Evolutionary conservation across 1,140 invertebrate genomes (phyloP).

Genomic region (Neodiprion fabricii): DNA sequence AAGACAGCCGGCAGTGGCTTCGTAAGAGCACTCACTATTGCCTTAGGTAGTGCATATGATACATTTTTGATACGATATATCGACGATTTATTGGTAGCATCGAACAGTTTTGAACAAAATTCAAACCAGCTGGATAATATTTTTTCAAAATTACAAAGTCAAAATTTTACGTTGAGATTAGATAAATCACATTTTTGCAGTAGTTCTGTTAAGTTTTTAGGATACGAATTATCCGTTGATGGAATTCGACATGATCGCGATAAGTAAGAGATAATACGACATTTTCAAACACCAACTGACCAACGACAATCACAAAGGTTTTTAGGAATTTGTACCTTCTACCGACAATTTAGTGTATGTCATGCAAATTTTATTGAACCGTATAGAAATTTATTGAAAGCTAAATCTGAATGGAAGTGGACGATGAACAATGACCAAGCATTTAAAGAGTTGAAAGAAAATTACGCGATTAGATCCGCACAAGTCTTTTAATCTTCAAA

Average conservation of each 20-base stretch:
- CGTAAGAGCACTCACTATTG: too few relatives aligned
- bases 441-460: slow-evolving; percentile 25
- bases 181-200: slow-evolving; percentile 19
- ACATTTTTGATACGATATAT: too few relatives aligned
- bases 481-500: slow-evolving; percentile 22
- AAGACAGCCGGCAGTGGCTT: too few relatives aligned
- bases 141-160: slow-evolving; percentile 9
- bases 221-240: slow-evolving; percentile 4
- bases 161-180: slow-evolving; percentile 21
- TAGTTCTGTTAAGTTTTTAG: slow-evolving; percentile 22
- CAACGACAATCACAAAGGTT: slow-evolving; percentile 25
- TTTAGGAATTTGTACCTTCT: slow-evolving; percentile 29
- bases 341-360: slow-evolving; percentile 23
- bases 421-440: slow-evolving; percentile 8
- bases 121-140: background rate
- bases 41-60: too few relatives aligned
- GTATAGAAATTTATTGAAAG: slow-evolving; percentile 23
- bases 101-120: too few relatives aligned
- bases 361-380: slow-evolving; percentile 20
- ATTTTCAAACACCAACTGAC: slow-evolving; percentile 24
- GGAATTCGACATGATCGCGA: slow-evolving; percentile 16
- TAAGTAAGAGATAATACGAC: slow-evolving; percentile 18
- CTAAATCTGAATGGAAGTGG: slow-evolving; percentile 17
- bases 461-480: slow-evolving; percentile 18
- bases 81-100: too few relatives aligned